Base-by-base conservation (phyloP, 2,797 vertebrate genomes). In the Chrysolophus pictus region DNA sequence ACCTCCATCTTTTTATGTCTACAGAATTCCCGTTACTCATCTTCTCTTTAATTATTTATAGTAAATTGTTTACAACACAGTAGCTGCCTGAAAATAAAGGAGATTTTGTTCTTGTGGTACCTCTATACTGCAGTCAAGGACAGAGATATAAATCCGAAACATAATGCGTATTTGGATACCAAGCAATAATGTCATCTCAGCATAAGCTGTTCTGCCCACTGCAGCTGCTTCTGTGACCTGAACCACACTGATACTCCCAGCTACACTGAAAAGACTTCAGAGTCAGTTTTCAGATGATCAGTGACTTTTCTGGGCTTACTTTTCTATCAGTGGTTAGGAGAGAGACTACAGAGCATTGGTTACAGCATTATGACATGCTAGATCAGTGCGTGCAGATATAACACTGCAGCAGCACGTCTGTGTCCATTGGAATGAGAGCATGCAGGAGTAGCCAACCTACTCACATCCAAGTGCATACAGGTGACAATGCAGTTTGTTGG, bases 361-460 rank as follows among this genome's bases (percentile, higher is more conserved):
- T 47, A 49, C 0, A 24, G 11, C 46, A 14, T 24, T 11, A 49
- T 2, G 7, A 19, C 2, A 4, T 7, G n/a, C 19, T 33, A 64
- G 44, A 19, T 11, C 65, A 26, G 44, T 10, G 17, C 18, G 15
- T 44, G 62, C 55, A 72, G 33, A 41, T 4, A 9, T 1, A 33
- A 31, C 37, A 37, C 58, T 5, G 55, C 71, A 68, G 21, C 0
- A 62, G 47, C 88, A 47, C 2, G 35, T 33, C 67, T 14, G 68
- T 0, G 17, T 5, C 60, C 18, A 7, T 16, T 1, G 63, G 35
- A 62, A 74, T 0, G 35, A 71, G n/a, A n/a, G 37, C 46, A 56
- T 6, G 16, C 22, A 23, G 37, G 19, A 88, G 70, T 0, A 77
- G 60, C 65, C 60, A 69, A 2, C 51, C 16, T 9, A 68, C 60